phyloP scores from a whole-genome alignment of 2,113 vertebrate genomes.

The Pandion haliaetus region DNA sequence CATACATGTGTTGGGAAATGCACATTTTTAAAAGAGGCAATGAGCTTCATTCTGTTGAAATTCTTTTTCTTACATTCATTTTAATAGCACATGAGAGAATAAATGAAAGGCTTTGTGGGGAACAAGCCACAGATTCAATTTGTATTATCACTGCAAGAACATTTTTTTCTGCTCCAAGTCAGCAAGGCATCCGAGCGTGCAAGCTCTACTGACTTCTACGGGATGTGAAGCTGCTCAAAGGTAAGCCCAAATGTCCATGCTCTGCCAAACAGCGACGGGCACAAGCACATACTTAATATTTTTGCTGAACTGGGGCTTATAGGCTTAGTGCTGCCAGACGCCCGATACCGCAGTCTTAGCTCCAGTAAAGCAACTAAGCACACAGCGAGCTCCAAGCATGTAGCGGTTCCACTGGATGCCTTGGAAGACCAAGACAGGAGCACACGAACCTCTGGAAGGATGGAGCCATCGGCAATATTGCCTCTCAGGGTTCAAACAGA shows the following conservation, averaged over 20 bases:
- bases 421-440: background rate
- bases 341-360: rapidly evolving
- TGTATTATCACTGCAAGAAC: background rate
- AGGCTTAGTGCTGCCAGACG: background rate
- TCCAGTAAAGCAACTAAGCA: background rate
- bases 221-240: background rate
- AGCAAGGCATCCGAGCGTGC: background rate
- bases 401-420: background rate
- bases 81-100: background rate
- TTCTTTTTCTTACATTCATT: background rate
- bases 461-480: rapidly evolving
- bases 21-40: background rate
- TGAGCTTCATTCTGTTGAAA: background rate
- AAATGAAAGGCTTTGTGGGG: background rate
- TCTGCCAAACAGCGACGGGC: too few relatives aligned
- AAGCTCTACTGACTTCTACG: rapidly evolving
- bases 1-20: background rate
- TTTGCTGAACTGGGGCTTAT: background rate
- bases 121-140: background rate
- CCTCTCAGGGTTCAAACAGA: background rate
- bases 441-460: background rate
- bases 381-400: rapidly evolving
- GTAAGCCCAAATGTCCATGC: rapidly evolving
- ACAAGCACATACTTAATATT: rapidly evolving
- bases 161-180: background rate